Base-by-base conservation (phyloP, 1,140 invertebrate species). In the Adelges cooleyi region DNA sequence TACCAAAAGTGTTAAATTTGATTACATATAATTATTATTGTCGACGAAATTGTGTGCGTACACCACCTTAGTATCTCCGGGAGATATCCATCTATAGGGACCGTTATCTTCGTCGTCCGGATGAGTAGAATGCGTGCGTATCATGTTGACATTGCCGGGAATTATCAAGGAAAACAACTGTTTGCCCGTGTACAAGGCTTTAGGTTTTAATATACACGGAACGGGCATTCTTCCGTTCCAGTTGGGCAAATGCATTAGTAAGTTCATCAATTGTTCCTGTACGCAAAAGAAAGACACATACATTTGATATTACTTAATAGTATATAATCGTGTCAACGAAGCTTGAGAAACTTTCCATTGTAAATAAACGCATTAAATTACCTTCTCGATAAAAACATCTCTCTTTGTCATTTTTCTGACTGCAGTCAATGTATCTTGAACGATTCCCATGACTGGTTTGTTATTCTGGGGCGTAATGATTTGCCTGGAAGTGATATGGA, bases 371-470 rank as follows among this genome's bases (percentile, higher is more conserved):
- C n/a, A 33, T 62, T 18, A 48, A 68, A 69, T 62, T 71, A 80
- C 82, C 73, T 95, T 93, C 46, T 95, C 93, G 2, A 99, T 83
- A 73, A 99, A 99, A 0, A 98, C 93, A 77, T 99, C 97, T 67
- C 97, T 78, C 73, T 98, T 98, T 3, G 97, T 99, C 97, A 99
- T 99, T 80, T 99, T 99, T 54, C 95, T 80, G 3, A 99, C 95
- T 69, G 96, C 96, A 29, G 92, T 96, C 8, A 99, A 76, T 0
- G 97, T 99, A 73, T 99, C 97, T 78, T 90, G 97, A 72, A 99
- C 96, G 81, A 99, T 99, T 82, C 97, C 97, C 97, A 99, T 99
- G 67, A 99, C 96, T 36, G 94, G 94, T 77, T 94, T 92, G 73
- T 97, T 97, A 1, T 91, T 88, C 76, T 98, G 93, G 8, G 92